phyloP scores from a whole-genome alignment of 2,113 vertebrate genomes.

The Menidia beryllina region DNA sequence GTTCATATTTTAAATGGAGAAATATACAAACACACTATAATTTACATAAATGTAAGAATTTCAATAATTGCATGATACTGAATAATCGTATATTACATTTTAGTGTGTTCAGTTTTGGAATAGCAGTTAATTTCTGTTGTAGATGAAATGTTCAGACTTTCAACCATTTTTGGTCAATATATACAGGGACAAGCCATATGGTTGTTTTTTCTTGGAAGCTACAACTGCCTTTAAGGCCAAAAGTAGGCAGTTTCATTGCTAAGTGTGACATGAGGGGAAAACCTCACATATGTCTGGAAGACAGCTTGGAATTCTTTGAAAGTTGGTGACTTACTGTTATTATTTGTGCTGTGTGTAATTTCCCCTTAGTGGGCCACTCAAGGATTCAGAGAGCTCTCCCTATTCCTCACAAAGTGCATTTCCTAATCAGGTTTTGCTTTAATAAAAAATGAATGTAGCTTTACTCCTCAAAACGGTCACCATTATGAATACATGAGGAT shows the following conservation, averaged over 20 bases:
- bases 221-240: background rate
- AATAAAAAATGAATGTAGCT: slow-evolving; percentile 13
- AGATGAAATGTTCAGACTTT: background rate
- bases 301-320: background rate
- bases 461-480: background rate
- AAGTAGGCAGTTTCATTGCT: background rate
- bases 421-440: slow-evolving; percentile 13
- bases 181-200: background rate
- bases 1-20: too few species aligned
- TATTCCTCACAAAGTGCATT: background rate
- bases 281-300: background rate
- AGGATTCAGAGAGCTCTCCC: slow-evolving; percentile 2
- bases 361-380: background rate
- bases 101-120: background rate
- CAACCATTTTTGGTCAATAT: background rate
- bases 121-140: background rate
- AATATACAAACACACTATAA: too few species aligned
- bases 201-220: background rate
- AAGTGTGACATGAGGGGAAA: background rate
- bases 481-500: background rate
- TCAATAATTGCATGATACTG: too few species aligned
- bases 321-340: background rate
- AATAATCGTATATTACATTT: too few species aligned
- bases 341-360: background rate
- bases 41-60: background rate